Conservation (phyloP, 2,888 invertebrate genomes). For the Laothoe populi region DNA sequence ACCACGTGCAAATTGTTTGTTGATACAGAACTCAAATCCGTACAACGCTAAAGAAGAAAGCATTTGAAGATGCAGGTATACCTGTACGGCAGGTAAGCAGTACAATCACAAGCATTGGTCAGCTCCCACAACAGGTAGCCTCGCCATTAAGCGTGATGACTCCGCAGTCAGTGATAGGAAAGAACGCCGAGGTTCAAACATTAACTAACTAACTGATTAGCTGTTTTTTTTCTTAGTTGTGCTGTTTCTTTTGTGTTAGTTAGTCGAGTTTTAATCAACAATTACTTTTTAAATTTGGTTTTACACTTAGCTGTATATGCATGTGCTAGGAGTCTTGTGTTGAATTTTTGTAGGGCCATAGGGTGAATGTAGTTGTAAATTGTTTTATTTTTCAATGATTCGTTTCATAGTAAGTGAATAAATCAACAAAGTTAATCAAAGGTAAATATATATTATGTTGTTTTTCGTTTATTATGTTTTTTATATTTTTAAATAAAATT, state of each 20-base stretch:
- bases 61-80: conserved; percentile 94
- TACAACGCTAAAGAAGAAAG: conserved; percentile 93
- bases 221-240: conserved; percentile 50
- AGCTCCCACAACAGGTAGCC: conserved; percentile 63
- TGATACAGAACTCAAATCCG: conserved; percentile 91
- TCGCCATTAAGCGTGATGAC: conserved; percentile 63
- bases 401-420: too few species aligned
- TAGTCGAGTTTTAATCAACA: conserved; percentile 33
- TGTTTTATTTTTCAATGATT: not conserved
- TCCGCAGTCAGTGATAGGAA: conserved; percentile 75
- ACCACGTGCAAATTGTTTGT: not conserved
- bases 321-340: conserved; percentile 27
- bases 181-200: conserved; percentile 83
- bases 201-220: conserved; percentile 65
- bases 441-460: too few species aligned
- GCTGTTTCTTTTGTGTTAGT: conserved; percentile 54
- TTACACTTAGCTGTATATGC: conserved; percentile 33
- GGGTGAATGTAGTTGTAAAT: not conserved
- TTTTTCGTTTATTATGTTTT: too few species aligned
- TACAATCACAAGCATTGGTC: conserved; percentile 69
- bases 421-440: too few species aligned
- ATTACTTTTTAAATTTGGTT: conserved; percentile 31
- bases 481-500: too few species aligned
- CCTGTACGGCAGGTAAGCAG: conserved; percentile 88
- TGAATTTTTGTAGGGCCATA: not conserved